phyloP scores from a whole-genome alignment of 2,797 vertebrate species.

The Paedocypris micromegethes region DNA sequence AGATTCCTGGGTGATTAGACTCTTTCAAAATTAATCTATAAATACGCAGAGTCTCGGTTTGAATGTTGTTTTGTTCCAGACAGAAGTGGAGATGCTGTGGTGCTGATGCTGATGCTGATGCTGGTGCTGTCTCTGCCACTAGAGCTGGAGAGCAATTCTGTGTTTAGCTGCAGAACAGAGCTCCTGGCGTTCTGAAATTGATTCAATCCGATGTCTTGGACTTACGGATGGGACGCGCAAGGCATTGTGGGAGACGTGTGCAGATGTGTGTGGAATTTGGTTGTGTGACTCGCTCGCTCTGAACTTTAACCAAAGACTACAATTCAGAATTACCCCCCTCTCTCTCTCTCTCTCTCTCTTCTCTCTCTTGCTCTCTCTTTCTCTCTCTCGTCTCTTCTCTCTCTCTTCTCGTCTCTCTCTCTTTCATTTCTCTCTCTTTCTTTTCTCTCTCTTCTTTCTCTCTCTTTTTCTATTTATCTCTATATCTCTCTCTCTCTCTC shows the following conservation, averaged over 20 bases:
- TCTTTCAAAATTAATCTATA: constrained; percentile 3
- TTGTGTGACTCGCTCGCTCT: background rate
- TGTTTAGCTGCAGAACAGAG: background rate
- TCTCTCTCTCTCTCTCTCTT: constrained; percentile 4
- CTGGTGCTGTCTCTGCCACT: no score
- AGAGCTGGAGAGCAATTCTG: background rate
- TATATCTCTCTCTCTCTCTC: no score
- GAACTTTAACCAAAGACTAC: no score
- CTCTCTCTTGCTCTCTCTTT: constrained; percentile 4
- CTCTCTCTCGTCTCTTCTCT: no score
- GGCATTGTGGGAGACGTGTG: constrained; percentile 5
- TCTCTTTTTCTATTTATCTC: no score
- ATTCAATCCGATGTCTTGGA: background rate
- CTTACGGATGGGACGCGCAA: background rate
- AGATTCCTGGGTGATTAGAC: no score
- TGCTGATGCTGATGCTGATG: no score
- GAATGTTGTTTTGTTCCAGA: no score
- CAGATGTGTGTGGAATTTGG: background rate
- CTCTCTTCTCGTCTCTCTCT: no score
- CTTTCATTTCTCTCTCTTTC: no score
- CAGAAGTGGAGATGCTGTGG: no score
- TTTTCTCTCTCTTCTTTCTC: background rate
- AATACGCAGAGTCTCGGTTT: constrained; percentile 23
- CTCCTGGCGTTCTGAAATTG: constrained; percentile 5
- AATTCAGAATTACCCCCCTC: no score